These are phyloP conservation scores for Aulostomus chinensis DNA, from an alignment of 2,797 vertebrate genomes.

Conservation along the genomic window DNA sequence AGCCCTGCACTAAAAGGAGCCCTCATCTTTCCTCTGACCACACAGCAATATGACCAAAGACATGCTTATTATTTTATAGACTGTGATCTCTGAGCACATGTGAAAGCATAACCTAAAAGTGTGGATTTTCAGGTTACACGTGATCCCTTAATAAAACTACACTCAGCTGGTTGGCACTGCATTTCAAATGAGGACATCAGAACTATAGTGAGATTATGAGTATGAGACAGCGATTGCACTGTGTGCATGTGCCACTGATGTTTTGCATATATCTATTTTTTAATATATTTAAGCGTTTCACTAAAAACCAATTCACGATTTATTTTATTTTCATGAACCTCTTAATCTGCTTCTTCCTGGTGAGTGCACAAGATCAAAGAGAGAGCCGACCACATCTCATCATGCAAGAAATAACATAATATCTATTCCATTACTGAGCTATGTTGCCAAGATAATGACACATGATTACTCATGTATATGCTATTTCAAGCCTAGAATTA, in stretches of 20 bases:
- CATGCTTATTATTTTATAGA: constrained; percentile 76
- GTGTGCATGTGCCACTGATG: constrained; percentile 33
- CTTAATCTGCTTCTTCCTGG: constrained; percentile 75
- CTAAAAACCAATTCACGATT: constrained; percentile 65
- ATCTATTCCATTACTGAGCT: constrained; percentile 66
- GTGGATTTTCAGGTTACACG: constrained; percentile 66
- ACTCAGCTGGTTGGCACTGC: constrained; percentile 29
- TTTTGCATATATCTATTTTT: constrained; percentile 61
- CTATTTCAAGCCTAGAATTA: constrained; percentile 71
- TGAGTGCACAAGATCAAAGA: constrained; percentile 77
- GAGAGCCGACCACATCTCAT: constrained; percentile 59
- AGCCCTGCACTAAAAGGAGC: constrained; percentile 66
- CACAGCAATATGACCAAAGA: constrained; percentile 74
- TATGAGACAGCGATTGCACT: constrained; percentile 35
- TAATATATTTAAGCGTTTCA: constrained; percentile 35
- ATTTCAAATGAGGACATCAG: constrained; percentile 55
- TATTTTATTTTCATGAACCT: constrained; percentile 73
- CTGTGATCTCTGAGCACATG: constrained; percentile 71
- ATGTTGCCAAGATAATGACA: constrained; percentile 69
- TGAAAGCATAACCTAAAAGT: constrained; percentile 68
- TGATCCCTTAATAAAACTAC: constrained; percentile 53
- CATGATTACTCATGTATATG: constrained; percentile 65
- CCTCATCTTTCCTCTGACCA: constrained; percentile 74
- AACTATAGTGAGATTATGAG: constrained; percentile 39
- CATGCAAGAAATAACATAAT: constrained; percentile 70